A percentile compares a stretch with the other conserved stretches of the same genome.
Evolutionary conservation across 1,140 invertebrate species (phyloP).

Genomic region (Magallana ariakensis): DNA sequence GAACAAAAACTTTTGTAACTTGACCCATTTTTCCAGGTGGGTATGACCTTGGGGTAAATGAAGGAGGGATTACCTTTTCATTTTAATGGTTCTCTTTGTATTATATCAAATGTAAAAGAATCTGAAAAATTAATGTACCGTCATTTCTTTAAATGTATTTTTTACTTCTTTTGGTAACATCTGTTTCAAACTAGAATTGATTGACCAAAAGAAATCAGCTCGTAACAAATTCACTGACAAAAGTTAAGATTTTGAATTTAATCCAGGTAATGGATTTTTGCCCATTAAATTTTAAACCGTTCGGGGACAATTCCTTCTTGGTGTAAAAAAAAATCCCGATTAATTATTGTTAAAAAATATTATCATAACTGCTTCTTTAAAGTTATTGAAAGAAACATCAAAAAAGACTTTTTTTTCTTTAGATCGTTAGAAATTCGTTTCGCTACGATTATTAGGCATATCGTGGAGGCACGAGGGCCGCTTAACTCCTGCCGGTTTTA

Average conservation of each 20-base stretch:
- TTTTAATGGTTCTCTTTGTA: neutral
- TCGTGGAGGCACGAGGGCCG: conserved; percentile 8
- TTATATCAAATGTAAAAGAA: neutral
- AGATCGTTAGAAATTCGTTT: conserved; percentile 34
- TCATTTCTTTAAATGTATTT: neutral
- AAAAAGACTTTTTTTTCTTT: neutral
- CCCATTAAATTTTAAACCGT: neutral
- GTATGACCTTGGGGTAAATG: neutral
- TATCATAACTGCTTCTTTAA: conserved; percentile 32
- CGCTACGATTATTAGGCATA: conserved; percentile 36
- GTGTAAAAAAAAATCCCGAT: neutral
- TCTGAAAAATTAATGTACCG: no score
- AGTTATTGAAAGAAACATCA: conserved; percentile 34
- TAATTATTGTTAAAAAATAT: neutral
- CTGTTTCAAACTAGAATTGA: neutral
- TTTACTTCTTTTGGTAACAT: neutral
- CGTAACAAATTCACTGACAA: no score
- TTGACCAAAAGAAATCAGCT: no score
- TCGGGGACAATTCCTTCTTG: neutral
- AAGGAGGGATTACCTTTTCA: neutral
- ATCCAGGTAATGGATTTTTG: neutral
- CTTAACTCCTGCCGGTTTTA: conserved; percentile 24
- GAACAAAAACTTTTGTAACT: no score
- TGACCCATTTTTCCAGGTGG: neutral
- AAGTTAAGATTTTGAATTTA: neutral